A percentile compares a stretch with the other conserved stretches of the same genome.
These are phyloP conservation scores for Sinocyclocheilus grahami DNA, from an alignment of 2,113 vertebrate genomes.

Conservation along the genomic window DNA sequence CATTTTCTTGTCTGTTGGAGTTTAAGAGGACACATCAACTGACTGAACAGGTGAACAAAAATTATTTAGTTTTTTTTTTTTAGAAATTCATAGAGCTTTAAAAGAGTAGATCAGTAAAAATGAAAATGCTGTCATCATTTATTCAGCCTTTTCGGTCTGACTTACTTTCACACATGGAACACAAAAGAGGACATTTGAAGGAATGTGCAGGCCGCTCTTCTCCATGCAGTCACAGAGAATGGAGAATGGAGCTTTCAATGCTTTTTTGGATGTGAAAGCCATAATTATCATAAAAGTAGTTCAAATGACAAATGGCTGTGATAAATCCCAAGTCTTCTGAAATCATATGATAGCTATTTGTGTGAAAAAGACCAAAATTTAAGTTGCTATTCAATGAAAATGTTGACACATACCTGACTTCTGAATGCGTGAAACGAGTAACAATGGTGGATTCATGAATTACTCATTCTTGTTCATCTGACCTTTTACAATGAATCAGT, in stretches of 20 bases:
- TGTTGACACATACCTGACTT: neutral
- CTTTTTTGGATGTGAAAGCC: neutral
- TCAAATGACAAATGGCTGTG: too few species aligned
- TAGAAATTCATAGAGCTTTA: constrained; percentile 59
- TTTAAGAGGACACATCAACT: neutral
- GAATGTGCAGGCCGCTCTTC: too few species aligned
- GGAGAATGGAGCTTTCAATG: neutral
- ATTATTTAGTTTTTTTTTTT: constrained; percentile 57
- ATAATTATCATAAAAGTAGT: constrained; percentile 17
- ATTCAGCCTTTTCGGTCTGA: too few species aligned
- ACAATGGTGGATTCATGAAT: neutral
- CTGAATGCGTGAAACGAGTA: neutral
- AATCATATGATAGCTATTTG: too few species aligned
- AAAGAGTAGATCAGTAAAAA: too few species aligned
- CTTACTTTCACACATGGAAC: too few species aligned
- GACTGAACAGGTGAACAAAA: constrained; percentile 13
- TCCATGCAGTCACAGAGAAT: neutral
- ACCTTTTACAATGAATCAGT: neutral
- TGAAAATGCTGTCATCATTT: too few species aligned
- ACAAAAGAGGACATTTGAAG: too few species aligned
- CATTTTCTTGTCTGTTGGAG: constrained; percentile 33
- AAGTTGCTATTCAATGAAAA: too few species aligned
- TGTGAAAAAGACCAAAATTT: too few species aligned
- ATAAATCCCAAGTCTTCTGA: too few species aligned
- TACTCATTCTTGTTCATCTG: neutral